phyloP scores from a whole-genome alignment of 1,140 invertebrate genomes.

The Cataglyphis hispanica region DNA sequence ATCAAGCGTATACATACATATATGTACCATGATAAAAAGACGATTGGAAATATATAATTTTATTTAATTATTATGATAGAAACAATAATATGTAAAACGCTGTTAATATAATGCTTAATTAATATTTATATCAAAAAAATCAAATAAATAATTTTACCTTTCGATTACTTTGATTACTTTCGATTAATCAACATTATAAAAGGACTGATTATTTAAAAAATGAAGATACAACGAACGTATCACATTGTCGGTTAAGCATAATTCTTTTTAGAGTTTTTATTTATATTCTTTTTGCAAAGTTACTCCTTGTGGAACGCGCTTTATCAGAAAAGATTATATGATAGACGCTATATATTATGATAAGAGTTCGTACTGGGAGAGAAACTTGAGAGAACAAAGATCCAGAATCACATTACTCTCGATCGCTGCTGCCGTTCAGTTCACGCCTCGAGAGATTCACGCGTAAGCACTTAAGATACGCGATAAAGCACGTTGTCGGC shows the following conservation, averaged over 20 bases:
- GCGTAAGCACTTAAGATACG: conserved; percentile 33
- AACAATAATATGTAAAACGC: background rate
- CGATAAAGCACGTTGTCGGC: conserved; percentile 54
- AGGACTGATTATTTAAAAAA: background rate
- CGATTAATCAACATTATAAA: background rate
- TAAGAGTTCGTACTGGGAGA: background rate
- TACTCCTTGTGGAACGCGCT: background rate
- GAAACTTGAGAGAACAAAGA: conserved; percentile 45
- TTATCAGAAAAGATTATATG: conserved; percentile 43
- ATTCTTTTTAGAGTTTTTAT: background rate
- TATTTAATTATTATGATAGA: background rate
- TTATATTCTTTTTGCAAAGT: background rate
- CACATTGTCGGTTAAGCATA: background rate
- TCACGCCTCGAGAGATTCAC: conserved; percentile 30
- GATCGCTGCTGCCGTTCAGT: conserved; percentile 39
- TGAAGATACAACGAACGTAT: background rate
- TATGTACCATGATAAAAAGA: background rate
- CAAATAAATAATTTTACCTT: background rate
- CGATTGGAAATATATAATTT: background rate
- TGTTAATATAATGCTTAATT: background rate
- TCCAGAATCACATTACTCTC: conserved; percentile 31
- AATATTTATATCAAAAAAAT: background rate
- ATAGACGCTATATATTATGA: conserved; percentile 20
- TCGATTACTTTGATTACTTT: too few species aligned
- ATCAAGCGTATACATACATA: background rate